Base-by-base conservation (phyloP, 2,113 vertebrate species). In the Danionella cerebrum region DNA sequence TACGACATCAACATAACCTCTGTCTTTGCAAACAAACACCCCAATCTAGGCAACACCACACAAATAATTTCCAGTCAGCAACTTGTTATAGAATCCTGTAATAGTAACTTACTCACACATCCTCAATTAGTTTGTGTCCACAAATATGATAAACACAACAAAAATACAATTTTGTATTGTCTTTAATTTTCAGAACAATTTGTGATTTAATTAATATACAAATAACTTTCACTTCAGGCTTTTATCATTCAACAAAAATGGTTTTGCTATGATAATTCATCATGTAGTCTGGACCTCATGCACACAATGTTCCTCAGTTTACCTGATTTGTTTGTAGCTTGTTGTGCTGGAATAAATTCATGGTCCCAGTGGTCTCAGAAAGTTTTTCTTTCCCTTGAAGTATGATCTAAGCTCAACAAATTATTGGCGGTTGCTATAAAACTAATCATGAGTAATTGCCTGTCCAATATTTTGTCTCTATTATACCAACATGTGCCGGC, bases 361-460 rank as follows among this genome's bases (percentile, higher is more conserved):
- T 48, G 5, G 48, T 63, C 19, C 45, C 66, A 53, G 5, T 67
- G 62, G 66, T 47, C 39, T 55, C 33, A 35, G 38, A 38, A 59
- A 42, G 25, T 69, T 60, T 51, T 19, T 31, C 14, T 45, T 45
- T 24, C 25, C 16, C 35, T 16, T n/a, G 39, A 27, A 35, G 24
- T 18, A 21, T 35, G 36, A 59, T 29, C 9, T 19, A 63, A 25
- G 42, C 39, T 45, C 13, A 7, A 27, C 57, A 65, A 70, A 59
- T 70, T 53, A 62, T 53, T 38, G 65, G 53, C 21, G 38, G 22
- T 19, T 66, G 35, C 36, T 45, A 41, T n/a, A 59, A 24, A 12
- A 42, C 39, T 60, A 60, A 70, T 54, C 25, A 38, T 74, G 72
- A 65, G 36, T 25, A 54, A 48, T 66, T 18, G 58, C n/a, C 51